Base-by-base conservation (phyloP, 2,888 invertebrate genomes). In the Agonopterix heracliana region DNA sequence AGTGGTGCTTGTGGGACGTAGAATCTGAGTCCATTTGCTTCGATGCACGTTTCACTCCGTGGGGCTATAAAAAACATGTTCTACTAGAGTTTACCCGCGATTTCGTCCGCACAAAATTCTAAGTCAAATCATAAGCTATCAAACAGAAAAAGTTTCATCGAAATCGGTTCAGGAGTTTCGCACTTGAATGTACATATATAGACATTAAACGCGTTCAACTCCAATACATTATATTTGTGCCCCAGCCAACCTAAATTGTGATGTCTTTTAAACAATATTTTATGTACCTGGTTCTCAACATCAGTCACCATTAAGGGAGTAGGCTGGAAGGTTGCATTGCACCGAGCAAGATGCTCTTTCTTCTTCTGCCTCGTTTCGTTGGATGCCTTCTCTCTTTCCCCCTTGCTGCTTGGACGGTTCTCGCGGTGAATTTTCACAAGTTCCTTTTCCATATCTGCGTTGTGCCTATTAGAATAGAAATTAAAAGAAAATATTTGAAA, bases 371-470 rank as follows among this genome's bases (percentile, higher is more conserved):
- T 81, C 5, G 74, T 86, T 49, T 78, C 80, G 26, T 57, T 65
- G 0, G 60, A 59, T 0, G 55, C 46, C 47, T 64, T 76, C 8
- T 70, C 76, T 9, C 71, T 65, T 0, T 73, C 72, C 0, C 60
- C 62, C 44, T 77, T 81, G 47, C 34, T 60, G 10, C 81, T 83
- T 0, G 83, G 86, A 9, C 94, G 86, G 2, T 87, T 83, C 54
- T 93, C 92, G 1, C 92, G 90, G 60, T 95, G 93, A 51, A 90
- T 90, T 65, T 94, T 93, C 1, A 93, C 81, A 89, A 96, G 90
- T 45, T 91, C 89, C 63, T 93, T 94, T 69, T 95, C 95, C 96
- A 96, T 96, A 52, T 94, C 92, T 54, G 91, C 90, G 61, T 95
- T 96, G 72, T 96, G 96, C 64, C 94, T 94, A 61, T 53, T 35